Base-by-base conservation (phyloP, 23 tunicate species). In the Styela clava region DNA sequence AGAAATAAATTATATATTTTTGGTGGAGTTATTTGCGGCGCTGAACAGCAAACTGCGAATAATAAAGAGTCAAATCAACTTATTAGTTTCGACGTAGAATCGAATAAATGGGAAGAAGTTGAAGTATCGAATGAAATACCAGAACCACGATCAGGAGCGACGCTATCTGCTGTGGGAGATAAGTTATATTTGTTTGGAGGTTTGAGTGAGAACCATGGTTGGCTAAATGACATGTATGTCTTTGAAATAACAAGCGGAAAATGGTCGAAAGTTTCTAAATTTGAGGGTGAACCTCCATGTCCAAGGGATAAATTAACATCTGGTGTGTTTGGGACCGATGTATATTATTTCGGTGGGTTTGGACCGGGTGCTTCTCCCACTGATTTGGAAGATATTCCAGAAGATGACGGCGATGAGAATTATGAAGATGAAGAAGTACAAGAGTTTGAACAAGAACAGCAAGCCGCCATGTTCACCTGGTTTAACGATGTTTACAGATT, bases 381-480 rank as follows among this genome's bases (percentile, higher is more conserved):
- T 18, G 78, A 34, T 27, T 69, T 23, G 61, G 86, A 33, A 3
- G 72, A 74, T 82, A 81, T 31, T 63, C 22, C 64, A 2, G 79
- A 67, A 65, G 81, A 80, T 73, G 96, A 85, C 34, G 86, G 71
- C 62, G 87, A 90, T 78, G 96, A 82, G 23, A 88, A 89, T 29
- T 90, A 85, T 76, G 90, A 90, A 77, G 96, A 90, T 69, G 74
- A 85, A 69, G 86, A 73, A 24, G 86, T 85, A 51, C 87, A 85
- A 35, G 87, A 90, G 61, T 81, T 84, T 23, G 30, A 83, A 35
- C 67, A 85, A 20, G 64, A 63, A 16, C 96, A 90, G 74, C 79
- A 85, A 64, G 96, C 90, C 24, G 87, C 87, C 1, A 86, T 81
- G 35, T 86, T 90, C 63, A 85, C 96, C 1, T 90, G 96, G 96